Percentiles rank a stretch among this genome's conserved stretches.
phyloP scores from a whole-genome alignment of 2,888 invertebrate species.

The Lasioglossum zephyrum region DNA sequence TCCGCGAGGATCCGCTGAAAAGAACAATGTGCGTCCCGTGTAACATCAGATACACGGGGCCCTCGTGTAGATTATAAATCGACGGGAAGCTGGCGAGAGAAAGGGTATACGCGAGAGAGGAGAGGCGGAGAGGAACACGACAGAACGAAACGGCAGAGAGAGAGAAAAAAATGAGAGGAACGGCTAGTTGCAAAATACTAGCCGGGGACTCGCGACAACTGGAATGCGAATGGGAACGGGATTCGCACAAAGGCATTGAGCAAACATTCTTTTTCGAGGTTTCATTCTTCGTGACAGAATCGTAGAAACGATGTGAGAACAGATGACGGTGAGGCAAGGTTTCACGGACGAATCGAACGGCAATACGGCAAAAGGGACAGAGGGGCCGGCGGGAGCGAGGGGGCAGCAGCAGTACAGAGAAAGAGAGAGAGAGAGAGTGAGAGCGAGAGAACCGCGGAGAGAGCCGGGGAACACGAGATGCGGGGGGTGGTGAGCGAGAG shows the following conservation, averaged over 20 bases:
- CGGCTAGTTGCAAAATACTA: constrained; percentile 57
- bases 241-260: constrained; percentile 70
- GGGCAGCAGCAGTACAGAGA: constrained; percentile 4
- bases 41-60: constrained; percentile 28
- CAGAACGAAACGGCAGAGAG: neutral
- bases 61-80: constrained; percentile 54
- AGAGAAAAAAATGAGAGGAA: constrained; percentile 21
- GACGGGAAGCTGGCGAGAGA: constrained; percentile 24
- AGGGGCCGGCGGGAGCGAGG: constrained; percentile 15
- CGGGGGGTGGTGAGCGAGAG: constrained; percentile 27
- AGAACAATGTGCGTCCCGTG: constrained; percentile 40
- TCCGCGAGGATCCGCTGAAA: constrained; percentile 17
- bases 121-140: neutral
- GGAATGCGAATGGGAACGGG: constrained; percentile 66
- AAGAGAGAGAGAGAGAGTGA: constrained; percentile 1
- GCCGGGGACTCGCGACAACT: constrained; percentile 55
- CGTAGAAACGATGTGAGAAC: constrained; percentile 74
- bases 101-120: neutral
- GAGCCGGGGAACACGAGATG: constrained; percentile 21
- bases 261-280: constrained; percentile 71
- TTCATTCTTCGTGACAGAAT: constrained; percentile 71
- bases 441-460: constrained; percentile 12
- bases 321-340: constrained; percentile 71
- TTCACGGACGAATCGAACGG: constrained; percentile 72
- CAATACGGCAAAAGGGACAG: constrained; percentile 53